Evolutionary conservation across 2,888 invertebrate species (phyloP).

Genomic region (Alviniconcha strummeri): DNA sequence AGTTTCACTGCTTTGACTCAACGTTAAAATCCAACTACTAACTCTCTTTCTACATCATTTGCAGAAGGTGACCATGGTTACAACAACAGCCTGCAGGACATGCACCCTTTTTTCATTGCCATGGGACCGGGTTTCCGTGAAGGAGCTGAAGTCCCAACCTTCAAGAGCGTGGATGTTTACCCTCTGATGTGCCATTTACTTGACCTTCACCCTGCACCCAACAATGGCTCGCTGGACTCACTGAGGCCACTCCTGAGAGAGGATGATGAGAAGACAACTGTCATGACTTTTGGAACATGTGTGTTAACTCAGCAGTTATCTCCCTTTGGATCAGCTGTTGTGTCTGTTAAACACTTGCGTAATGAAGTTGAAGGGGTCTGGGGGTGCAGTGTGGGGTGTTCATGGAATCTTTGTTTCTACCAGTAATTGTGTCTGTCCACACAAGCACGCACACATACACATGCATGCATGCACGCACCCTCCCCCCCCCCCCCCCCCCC

Average conservation of each 20-base stretch:
- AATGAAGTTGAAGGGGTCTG: no score
- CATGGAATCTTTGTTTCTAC: neutral
- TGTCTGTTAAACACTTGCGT: no score
- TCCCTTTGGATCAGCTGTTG: no score
- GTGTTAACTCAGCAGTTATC: conserved; percentile 37
- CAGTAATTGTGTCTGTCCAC: neutral
- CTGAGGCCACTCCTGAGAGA: conserved; percentile 45
- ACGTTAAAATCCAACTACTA: no score
- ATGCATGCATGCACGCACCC: neutral
- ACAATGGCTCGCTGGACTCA: conserved; percentile 64
- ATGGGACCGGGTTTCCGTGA: conserved; percentile 76
- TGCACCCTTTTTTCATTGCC: conserved; percentile 84
- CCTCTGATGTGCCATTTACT: conserved; percentile 69
- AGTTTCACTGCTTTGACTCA: no score
- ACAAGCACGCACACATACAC: neutral
- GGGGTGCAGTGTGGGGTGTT: no score
- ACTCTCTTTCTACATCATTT: no score
- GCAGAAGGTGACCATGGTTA: conserved; percentile 72
- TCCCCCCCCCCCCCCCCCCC: neutral
- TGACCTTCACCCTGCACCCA: conserved; percentile 61
- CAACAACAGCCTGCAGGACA: conserved; percentile 75
- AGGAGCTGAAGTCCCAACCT: conserved; percentile 52
- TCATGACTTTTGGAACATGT: conserved; percentile 57
- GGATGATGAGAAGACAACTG: conserved; percentile 35
- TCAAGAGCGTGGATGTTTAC: conserved; percentile 71